phyloP scores from a whole-genome alignment of 2,797 vertebrate species.

The Chrosomus eos region DNA sequence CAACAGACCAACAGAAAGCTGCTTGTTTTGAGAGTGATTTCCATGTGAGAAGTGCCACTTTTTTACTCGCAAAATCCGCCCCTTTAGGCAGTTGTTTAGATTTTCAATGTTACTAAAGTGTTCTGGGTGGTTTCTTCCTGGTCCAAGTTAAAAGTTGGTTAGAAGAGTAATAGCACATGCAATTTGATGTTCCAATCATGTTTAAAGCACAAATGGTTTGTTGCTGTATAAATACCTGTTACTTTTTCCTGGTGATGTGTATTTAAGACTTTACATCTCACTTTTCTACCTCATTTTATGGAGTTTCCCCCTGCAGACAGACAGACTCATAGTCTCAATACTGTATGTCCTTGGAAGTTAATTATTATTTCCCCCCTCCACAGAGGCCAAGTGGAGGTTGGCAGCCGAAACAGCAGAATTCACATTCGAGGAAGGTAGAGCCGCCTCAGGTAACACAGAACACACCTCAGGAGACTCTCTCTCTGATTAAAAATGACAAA shows the following conservation, averaged over 20 bases:
- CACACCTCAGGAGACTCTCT: slow-evolving; percentile 35
- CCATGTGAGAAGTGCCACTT: too few relatives aligned
- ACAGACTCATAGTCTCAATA: slow-evolving; percentile 20
- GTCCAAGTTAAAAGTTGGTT: not conserved
- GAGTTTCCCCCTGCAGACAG: not conserved
- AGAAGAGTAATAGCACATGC: not conserved
- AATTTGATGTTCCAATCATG: not conserved
- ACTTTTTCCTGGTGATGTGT: not conserved
- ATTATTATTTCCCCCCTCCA: slow-evolving; percentile 49
- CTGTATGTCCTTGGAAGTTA: slow-evolving; percentile 52
- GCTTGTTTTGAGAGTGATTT: too few relatives aligned
- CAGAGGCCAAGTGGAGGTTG: slow-evolving; percentile 44
- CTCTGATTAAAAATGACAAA: slow-evolving; percentile 59
- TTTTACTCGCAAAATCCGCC: too few relatives aligned
- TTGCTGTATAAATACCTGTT: not conserved
- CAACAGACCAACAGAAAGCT: too few relatives aligned
- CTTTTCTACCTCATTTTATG: slow-evolving; percentile 15
- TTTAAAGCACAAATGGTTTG: not conserved
- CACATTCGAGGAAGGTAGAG: slow-evolving; percentile 31
- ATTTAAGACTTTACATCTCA: slow-evolving; percentile 15
- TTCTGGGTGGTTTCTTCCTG: not conserved
- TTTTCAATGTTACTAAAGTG: not conserved
- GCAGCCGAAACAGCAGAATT: slow-evolving; percentile 52
- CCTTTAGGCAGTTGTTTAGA: too few relatives aligned
- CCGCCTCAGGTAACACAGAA: slow-evolving; percentile 40